Percentiles rank a stretch among this genome's conserved stretches.
Conservation (phyloP, 2,888 invertebrate genomes). For the Nebria brevicollis region DNA sequence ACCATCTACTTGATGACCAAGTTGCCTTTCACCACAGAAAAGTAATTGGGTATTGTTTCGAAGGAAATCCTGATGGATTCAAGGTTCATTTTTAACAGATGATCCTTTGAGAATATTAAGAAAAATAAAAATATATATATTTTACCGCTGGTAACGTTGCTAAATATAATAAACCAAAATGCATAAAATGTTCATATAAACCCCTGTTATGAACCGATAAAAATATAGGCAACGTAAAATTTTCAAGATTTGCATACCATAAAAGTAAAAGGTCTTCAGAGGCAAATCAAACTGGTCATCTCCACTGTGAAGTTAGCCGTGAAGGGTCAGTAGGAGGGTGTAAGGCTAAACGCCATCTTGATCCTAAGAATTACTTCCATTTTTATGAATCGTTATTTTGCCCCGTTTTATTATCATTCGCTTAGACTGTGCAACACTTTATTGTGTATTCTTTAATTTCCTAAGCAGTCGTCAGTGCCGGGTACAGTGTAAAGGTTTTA, state of each 20-base stretch:
- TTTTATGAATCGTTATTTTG: conserved; percentile 21
- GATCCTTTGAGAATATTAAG: background rate
- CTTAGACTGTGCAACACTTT: conserved; percentile 11
- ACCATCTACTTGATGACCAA: background rate
- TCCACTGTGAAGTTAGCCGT: background rate
- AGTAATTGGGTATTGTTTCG: background rate
- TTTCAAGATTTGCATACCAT: background rate
- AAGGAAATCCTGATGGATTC: background rate
- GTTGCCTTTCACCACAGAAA: background rate
- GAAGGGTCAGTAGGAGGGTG: background rate
- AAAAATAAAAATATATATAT: background rate
- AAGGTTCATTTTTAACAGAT: background rate
- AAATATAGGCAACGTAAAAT: background rate
- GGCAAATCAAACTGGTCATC: background rate
- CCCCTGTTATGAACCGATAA: background rate
- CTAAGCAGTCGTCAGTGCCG: background rate
- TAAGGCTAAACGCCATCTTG: background rate
- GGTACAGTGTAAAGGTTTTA: conserved; percentile 3
- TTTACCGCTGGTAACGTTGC: background rate
- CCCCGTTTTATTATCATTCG: conserved; percentile 18
- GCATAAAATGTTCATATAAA: background rate
- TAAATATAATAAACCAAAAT: background rate
- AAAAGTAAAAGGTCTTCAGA: background rate
- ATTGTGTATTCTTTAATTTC: conserved; percentile 14
- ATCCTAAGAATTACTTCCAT: background rate